Base-by-base conservation (phyloP, 2,113 vertebrate genomes). In the Tragelaphus strepsiceros region DNA sequence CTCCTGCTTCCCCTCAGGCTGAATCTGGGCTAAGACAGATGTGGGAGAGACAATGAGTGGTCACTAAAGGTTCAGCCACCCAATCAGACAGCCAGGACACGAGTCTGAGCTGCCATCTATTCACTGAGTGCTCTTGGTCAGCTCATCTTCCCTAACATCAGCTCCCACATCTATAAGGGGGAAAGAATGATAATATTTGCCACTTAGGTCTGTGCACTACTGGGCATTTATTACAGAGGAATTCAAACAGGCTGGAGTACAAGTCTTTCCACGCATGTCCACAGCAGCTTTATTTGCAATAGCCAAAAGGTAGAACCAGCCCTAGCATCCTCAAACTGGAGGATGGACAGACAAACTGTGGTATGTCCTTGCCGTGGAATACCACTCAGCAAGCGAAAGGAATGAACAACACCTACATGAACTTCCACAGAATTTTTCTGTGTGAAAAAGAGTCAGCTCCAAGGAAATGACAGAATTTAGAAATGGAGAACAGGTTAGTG, bases 71-170 rank as follows among this genome's bases (percentile, higher is more conserved):
- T 90, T 30, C 51, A 28, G 28, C 26, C 22, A 7, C 14, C n/a
- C 1, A 10, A 11, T 51, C 15, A 39, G 39, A 74, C n/a, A 46
- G 56, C 51, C 35, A 0, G 1, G 35, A 9, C 2, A 0, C 4
- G 2, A 24, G 24, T 35, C 46, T 14, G 32, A 51, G 22, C 28
- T 35, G 67, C 30, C 56, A 28, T 0, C 26, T 32, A 11, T 8
- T 39, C 3, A 0, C 64, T 1, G 2, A 77, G 7, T 24, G 56
- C 51, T 78, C 46, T 53, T 51, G 58, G n/a, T 9, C 59, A 46
- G 24, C 46, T 64, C 49, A 58, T 54, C 51, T 46, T 21, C 74
- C 43, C 9, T 80, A 91, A 51, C 56, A 10, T 85, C 26, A 21
- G 56, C 15, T 59, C 56, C 35, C 26, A 61, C 35, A 61, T 26